phyloP scores from a whole-genome alignment of 2,113 vertebrate species.

The Ochotona princeps region DNA sequence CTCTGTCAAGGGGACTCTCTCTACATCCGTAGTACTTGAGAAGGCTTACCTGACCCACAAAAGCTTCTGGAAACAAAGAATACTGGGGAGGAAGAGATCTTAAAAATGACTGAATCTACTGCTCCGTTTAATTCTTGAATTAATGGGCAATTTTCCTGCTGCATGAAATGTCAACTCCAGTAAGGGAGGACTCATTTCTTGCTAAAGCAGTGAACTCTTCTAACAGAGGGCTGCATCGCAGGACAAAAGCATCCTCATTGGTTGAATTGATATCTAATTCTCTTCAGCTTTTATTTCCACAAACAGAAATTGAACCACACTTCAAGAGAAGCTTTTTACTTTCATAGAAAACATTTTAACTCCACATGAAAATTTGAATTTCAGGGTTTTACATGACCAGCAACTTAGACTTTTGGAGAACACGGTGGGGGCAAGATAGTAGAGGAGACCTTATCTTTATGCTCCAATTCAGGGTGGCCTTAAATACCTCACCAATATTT shows the following conservation, averaged over 20 bases:
- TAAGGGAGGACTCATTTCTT: not conserved
- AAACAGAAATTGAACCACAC: constrained; percentile 1
- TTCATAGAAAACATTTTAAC: constrained; percentile 19
- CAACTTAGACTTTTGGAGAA: constrained; percentile 13
- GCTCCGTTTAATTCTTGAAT: not conserved
- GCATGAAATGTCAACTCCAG: not conserved
- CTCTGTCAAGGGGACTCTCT: not conserved
- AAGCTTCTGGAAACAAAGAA: constrained; percentile 41
- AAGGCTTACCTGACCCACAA: not conserved
- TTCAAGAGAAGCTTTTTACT: not conserved
- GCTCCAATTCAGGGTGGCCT: not conserved
- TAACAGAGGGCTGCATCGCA: not conserved
- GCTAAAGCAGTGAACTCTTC: not conserved
- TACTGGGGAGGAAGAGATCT: not conserved
- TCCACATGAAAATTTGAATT: not conserved
- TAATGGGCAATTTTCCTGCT: not conserved
- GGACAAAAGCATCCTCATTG: not conserved
- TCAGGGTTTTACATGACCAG: not conserved
- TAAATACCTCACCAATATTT: not conserved
- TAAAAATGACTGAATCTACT: constrained; percentile 3
- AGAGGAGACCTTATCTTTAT: not conserved
- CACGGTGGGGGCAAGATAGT: not conserved
- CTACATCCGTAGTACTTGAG: not conserved
- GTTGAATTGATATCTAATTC: constrained; percentile 22
- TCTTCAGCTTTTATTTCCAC: not conserved